These are phyloP conservation scores for Macrophya annulata DNA, from an alignment of 2,888 invertebrate genomes.

Conservation along the genomic window DNA sequence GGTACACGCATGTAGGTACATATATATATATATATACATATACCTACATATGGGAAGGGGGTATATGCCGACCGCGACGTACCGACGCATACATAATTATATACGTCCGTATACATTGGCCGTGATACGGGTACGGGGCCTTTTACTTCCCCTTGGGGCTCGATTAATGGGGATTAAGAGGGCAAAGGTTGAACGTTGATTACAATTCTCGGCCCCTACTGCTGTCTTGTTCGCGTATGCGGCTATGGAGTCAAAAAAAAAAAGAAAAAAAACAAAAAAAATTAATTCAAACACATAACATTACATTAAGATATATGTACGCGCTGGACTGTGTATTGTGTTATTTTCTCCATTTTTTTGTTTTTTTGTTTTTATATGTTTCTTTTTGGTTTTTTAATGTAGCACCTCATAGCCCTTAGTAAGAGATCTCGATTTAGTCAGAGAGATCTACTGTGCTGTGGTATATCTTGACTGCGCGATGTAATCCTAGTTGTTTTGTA, in stretches of 20 bases:
- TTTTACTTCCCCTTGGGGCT: constrained; percentile 41
- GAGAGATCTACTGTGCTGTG: constrained; percentile 36
- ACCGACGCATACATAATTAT: constrained; percentile 39
- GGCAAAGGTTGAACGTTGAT: constrained; percentile 42
- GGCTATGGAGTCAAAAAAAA: background rate
- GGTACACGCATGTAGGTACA: background rate
- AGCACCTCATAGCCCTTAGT: constrained; percentile 57
- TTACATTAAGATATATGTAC: background rate
- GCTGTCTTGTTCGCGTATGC: constrained; percentile 11
- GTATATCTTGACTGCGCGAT: constrained; percentile 39
- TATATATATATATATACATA: background rate
- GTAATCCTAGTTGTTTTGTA: constrained; percentile 53
- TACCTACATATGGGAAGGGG: background rate
- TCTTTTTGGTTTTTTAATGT: constrained; percentile 41
- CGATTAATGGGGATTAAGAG: constrained; percentile 49
- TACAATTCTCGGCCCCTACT: constrained; percentile 31
- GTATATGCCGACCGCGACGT: background rate
- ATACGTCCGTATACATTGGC: constrained; percentile 20
- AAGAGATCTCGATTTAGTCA: constrained; percentile 40
- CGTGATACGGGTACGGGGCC: constrained; percentile 31
- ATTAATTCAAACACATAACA: constrained; percentile 25
- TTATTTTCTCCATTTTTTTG: background rate
- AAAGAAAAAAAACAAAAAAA: background rate
- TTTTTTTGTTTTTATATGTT: background rate
- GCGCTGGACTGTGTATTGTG: background rate